Evolutionary conservation across 2,113 vertebrate species (phyloP), one percentile per base, ranked within the genome.

Genomic region (Gadus chalcogrammus): DNA sequence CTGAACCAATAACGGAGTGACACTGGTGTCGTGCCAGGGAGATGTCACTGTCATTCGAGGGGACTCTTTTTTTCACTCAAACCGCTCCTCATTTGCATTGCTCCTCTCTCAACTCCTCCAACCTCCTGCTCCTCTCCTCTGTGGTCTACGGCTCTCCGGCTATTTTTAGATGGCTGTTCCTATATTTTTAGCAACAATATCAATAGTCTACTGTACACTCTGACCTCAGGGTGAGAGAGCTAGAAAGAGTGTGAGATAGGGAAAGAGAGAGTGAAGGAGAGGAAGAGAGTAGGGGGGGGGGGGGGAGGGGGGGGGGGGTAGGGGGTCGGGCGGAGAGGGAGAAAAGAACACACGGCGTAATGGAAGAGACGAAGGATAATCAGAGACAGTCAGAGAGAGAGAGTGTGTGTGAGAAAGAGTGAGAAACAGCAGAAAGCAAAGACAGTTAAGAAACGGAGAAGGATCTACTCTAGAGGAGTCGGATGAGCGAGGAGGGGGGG

Each of bases 101-200:
- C 62, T 53, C 38, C 58, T 16, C 64, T 20, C 31, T 63, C 13
- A 9, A 22, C 72, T 80, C 74, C 67, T 78, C 53, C 72, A 65
- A 73, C 72, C 75, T 69, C 78, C 76, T 73, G 22, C 59, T 4
- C 20, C 2, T 61, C 73, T 85, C 82, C 85, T 85, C 61, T 66
- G 80, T 87, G 87, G 88, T 82, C 74, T 73, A 73, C 84, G 82
- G 85, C 87, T 82, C 73, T 78, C 74, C 55, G 63, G 78, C 88
- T 89, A 91, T 89, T 86, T 89, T 87, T 89, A 89, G 79, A 73
- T 4, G 24, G 68, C 82, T 85, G 75, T 79, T 87, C 83, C 80
- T 87, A 71, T 92, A 92, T 91, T 92, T 93, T 90, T 90, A 91
- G 89, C 79, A 87, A 85, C 27, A 69, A 85, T 88, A 91, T 91